Base-by-base conservation (phyloP, 2,888 invertebrate species). In the Punctoribates punctum region DNA sequence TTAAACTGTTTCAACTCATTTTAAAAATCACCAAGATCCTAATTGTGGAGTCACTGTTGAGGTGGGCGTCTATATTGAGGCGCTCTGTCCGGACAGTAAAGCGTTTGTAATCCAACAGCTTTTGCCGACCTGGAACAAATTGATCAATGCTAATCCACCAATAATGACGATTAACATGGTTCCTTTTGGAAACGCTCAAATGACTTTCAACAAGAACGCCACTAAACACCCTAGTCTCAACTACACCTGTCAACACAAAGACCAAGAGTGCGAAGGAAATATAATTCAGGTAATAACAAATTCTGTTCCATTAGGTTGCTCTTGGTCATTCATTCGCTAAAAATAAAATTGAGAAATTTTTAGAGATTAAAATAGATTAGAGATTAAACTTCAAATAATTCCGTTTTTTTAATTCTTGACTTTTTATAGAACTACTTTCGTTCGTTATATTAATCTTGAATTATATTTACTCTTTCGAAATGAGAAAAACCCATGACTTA, bases 231-330 rank as follows among this genome's bases (percentile, higher is more conserved):
- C 65, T 0, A 65, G 29, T 8, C 9, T 65, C 6, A 65, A 23
- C 65, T 65, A 6, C 20, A 65, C 29, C 8, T 65, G 65, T 27
- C 65, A 65, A 15, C 65, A 65, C 65, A 20, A 20, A 20, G 8
- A 34, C 15, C 65, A 65, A 15, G 65, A 65, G 38, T 65, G 65
- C n/a, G 34, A 34, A 4, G 65, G 65, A 29, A 65, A 65, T 65
- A 65, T 65, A 15, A 34, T 65, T n/a, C 65, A 65, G 65, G 65
- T 65, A 27, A 23, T 51, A n/a, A 51, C 4, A 51, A n/a, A n/a
- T n/a, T n/a, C n/a, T n/a, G n/a, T n/a, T n/a, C n/a, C n/a, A n/a
- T n/a, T n/a, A n/a, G n/a, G n/a, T n/a, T n/a, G n/a, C n/a, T n/a
- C n/a, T n/a, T n/a, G n/a, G n/a, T n/a, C n/a, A n/a, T n/a, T n/a